Evolutionary conservation across 2,797 vertebrate species (phyloP), one percentile per base, ranked within the genome.

Genomic region (Atherinosoma microstoma): DNA sequence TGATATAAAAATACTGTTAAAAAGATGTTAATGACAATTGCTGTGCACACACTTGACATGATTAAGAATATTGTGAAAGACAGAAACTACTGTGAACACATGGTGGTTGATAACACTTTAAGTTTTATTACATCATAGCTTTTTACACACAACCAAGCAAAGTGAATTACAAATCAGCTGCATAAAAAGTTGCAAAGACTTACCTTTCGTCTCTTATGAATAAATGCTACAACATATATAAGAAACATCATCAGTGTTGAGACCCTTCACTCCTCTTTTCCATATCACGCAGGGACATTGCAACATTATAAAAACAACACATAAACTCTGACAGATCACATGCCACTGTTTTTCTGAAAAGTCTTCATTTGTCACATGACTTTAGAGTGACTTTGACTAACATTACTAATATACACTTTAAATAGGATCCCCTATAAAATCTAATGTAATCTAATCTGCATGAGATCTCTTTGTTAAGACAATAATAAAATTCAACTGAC

Each of bases 291-390:
- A 61, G 13, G 12, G 15, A 53, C 35, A 69, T 84, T 85, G 65
- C 67, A 76, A 82, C 68, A 79, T 80, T 16, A 27, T 34, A 22
- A 72, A 78, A 83, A 83, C 10, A 40, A 36, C 24, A 3, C 40
- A 56, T 70, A 77, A 70, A 75, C 7, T 70, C 7, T 1, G 20
- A 76, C 45, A 67, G 54, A 73, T 84, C 83, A 84, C 73, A 73
- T 79, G 72, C 11, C 3, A 3, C 0, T 42, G 59, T 68, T 76
- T 71, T 75, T 68, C 29, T 35, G 35, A 70, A 67, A 40, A 4
- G 0, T 72, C 73, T 79, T 57, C 45, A 63, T 64, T 70, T 58
- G 53, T 81, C 76, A 60, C 64, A 35, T 61, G 53, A 60, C 63
- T 66, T 62, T 63, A 13, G 5, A 64, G 35, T 70, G 27, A 53